Conservation (phyloP, 2,797 vertebrate genomes). For the Salmo trutta region DNA sequence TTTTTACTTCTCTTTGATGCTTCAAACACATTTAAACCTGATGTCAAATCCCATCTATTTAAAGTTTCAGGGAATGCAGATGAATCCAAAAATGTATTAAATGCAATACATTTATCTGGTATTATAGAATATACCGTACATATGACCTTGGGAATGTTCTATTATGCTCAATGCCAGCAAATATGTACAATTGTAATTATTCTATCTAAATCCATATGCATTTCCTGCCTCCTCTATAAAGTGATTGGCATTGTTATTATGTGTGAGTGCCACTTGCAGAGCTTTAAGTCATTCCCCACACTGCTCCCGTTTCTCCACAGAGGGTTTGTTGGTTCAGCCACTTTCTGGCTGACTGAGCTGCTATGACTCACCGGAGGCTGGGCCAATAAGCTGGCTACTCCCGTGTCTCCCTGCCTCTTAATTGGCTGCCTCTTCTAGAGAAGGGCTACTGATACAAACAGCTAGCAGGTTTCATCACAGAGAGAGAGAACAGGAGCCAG, state of each 20-base stretch:
- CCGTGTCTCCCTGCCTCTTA: conserved; percentile 68
- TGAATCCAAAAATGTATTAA: background rate
- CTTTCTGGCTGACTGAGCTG: conserved; percentile 52
- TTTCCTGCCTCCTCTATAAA: background rate
- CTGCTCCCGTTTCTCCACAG: background rate
- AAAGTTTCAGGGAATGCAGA: background rate
- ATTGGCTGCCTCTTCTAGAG: conserved; percentile 71
- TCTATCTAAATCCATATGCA: background rate
- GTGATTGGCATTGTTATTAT: background rate
- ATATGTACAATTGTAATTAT: too few species aligned
- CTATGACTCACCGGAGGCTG: conserved; percentile 25
- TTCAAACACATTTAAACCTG: background rate
- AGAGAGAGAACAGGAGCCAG: conserved; percentile 50
- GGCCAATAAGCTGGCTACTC: conserved; percentile 73
- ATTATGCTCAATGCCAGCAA: background rate
- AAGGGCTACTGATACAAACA: conserved; percentile 68
- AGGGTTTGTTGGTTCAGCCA: background rate
- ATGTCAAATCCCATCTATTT: background rate
- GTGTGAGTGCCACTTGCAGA: background rate
- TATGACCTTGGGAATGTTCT: background rate
- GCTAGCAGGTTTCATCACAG: conserved; percentile 65
- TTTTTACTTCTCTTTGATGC: background rate
- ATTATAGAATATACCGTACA: background rate
- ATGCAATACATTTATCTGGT: background rate
- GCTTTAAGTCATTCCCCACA: background rate